Conservation (phyloP, 2,113 vertebrate species). For the Peucedramus taeniatus region DNA sequence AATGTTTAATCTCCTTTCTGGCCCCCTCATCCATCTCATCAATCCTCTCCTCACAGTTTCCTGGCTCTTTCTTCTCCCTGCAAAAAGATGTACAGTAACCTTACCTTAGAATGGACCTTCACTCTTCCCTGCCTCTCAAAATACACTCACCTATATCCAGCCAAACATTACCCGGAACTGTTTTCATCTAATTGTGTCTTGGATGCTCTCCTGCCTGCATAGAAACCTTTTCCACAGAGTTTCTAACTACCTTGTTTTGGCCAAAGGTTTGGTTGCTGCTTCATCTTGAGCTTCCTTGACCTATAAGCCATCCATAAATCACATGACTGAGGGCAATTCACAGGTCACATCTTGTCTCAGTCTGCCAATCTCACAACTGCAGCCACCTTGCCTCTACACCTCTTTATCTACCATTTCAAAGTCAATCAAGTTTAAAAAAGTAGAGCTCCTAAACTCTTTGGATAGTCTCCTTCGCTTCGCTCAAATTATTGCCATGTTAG, state of each 20-base stretch:
- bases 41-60: neutral
- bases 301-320: neutral
- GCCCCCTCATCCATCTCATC: neutral
- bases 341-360: neutral
- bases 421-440: neutral
- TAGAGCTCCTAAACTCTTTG: neutral
- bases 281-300: neutral
- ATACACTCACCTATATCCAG: neutral
- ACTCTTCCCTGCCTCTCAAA: neutral
- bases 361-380: neutral
- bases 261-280: rapidly evolving
- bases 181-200: neutral
- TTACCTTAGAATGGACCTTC: neutral
- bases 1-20: neutral
- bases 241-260: neutral
- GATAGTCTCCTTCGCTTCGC: neutral
- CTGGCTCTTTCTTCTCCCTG: neutral
- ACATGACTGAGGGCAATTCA: neutral
- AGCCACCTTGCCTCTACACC: neutral
- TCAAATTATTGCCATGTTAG: neutral
- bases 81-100: neutral
- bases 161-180: neutral
- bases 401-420: neutral
- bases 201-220: neutral
- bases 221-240: neutral